Evolutionary conservation across 2,797 vertebrate species (phyloP).

Genomic region (Botia kubotai): DNA sequence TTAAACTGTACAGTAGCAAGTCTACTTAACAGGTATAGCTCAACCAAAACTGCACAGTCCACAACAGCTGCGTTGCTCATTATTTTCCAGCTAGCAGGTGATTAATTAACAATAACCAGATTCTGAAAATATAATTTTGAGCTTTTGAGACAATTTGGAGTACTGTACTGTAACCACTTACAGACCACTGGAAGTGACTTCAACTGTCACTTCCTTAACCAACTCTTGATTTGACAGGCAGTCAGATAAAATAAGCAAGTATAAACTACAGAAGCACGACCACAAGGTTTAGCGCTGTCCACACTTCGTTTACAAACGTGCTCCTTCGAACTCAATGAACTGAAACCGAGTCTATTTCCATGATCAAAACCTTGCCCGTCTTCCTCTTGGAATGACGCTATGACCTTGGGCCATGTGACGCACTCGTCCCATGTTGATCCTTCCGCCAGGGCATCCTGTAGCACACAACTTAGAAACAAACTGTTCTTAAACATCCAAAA

Average conservation of each 20-base stretch:
- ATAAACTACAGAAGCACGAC: slow-evolving; percentile 1
- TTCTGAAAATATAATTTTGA: neutral
- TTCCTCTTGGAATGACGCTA: slow-evolving; percentile 63
- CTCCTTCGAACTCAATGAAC: slow-evolving; percentile 44
- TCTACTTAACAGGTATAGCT: neutral
- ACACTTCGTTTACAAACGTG: slow-evolving; percentile 13
- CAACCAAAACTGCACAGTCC: neutral
- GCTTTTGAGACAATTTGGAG: no score
- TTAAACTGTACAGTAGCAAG: neutral
- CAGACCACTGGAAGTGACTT: neutral
- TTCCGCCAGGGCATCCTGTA: slow-evolving; percentile 69
- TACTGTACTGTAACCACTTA: neutral
- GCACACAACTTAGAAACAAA: slow-evolving; percentile 32
- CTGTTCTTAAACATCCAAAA: neutral
- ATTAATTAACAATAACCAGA: neutral
- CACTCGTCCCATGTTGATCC: slow-evolving; percentile 50
- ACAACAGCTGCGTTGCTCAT: neutral
- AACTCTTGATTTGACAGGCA: slow-evolving; percentile 11
- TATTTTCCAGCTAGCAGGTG: neutral
- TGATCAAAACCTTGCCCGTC: neutral
- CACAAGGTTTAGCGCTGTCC: neutral
- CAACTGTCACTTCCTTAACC: neutral
- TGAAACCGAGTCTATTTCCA: slow-evolving; percentile 55
- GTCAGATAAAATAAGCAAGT: neutral
- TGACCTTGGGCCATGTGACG: slow-evolving; percentile 69